These are phyloP conservation scores for Falco berigora DNA, from an alignment of 2,797 vertebrate species.

Conservation along the genomic window DNA sequence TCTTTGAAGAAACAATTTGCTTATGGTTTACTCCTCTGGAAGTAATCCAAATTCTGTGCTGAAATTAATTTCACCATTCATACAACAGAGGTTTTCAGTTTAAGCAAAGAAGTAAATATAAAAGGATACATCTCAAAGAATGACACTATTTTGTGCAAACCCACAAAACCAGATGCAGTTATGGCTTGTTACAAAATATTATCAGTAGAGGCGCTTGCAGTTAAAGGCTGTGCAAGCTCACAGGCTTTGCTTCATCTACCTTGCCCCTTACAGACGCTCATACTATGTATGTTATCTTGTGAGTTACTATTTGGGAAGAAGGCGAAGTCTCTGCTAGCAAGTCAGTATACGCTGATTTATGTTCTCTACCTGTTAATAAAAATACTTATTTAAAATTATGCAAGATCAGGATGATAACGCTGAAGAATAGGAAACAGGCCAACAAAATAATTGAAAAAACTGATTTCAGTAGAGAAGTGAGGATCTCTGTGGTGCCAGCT, in stretches of 20 bases:
- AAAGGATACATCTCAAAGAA: not conserved
- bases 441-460: not conserved
- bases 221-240: not conserved
- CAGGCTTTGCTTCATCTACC: not conserved
- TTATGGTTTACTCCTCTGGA: not conserved
- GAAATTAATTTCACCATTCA: not conserved
- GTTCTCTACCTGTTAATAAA: not conserved
- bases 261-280: not conserved
- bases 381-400: not conserved
- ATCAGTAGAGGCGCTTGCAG: not conserved
- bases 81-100: not conserved
- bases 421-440: fast-evolving
- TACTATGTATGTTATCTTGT: not conserved
- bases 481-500: not conserved
- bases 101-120: not conserved
- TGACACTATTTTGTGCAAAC: not conserved
- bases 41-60: not conserved
- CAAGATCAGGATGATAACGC: not conserved
- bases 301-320: not conserved
- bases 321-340: not conserved
- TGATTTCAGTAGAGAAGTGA: not conserved
- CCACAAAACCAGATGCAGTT: not conserved
- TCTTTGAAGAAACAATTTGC: not conserved
- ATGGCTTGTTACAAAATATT: not conserved
- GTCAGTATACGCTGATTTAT: not conserved